Conservation (phyloP, 2,888 invertebrate species). For the Rhagophthalmus giganteus region DNA sequence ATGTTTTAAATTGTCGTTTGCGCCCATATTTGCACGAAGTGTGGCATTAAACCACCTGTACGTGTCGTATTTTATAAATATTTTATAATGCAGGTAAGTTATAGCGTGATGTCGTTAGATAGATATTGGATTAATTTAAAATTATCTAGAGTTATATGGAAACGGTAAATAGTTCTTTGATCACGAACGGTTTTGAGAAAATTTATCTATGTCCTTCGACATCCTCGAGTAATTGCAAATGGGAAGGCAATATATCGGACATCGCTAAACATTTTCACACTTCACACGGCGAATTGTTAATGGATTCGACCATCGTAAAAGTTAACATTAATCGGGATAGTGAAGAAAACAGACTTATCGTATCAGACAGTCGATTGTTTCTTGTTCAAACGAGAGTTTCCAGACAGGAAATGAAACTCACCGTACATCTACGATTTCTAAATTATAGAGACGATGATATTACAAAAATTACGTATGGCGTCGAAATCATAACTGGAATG, state of each 20-base stretch:
- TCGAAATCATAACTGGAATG: slow-evolving; percentile 17
- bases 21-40: slow-evolving; percentile 14
- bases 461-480: slow-evolving; percentile 13
- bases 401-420: slow-evolving; percentile 9
- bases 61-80: slow-evolving; percentile 7
- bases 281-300: slow-evolving; percentile 21
- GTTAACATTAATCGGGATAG: slow-evolving; percentile 14
- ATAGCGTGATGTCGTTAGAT: no score
- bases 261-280: slow-evolving; percentile 26
- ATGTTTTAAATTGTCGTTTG: slow-evolving; percentile 17
- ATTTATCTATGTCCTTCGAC: slow-evolving; percentile 28
- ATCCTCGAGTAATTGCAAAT: slow-evolving; percentile 19
- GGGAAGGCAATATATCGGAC: slow-evolving; percentile 28
- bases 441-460: slow-evolving; percentile 1
- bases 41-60: slow-evolving; percentile 9
- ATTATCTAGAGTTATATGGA: no score
- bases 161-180: no score
- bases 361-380: slow-evolving; percentile 15
- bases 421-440: slow-evolving; percentile 21
- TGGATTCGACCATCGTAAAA: slow-evolving; percentile 22
- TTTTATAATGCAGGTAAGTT: background rate
- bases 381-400: slow-evolving; percentile 23
- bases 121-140: no score
- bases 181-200: no score
- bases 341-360: slow-evolving; percentile 22